These are phyloP conservation scores for Notodonta ziczac DNA, from an alignment of 2,888 invertebrate species.

Conservation along the genomic window DNA sequence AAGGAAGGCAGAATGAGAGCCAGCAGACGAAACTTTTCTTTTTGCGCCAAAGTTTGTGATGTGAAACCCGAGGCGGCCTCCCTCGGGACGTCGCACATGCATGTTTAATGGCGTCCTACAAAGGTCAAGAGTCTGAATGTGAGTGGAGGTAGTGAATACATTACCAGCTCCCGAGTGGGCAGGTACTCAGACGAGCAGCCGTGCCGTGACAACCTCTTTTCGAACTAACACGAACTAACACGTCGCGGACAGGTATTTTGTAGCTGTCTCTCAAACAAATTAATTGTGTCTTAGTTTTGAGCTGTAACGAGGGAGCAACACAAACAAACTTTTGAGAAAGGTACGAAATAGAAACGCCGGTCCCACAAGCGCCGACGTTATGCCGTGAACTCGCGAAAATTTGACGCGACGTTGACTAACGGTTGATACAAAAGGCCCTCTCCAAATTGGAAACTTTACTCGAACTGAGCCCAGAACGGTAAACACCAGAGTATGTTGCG, in stretches of 20 bases:
- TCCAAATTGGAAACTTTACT: slow-evolving; percentile 47
- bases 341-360: slow-evolving; percentile 60
- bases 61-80: slow-evolving; percentile 66
- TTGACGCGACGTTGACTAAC: slow-evolving; percentile 55
- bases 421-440: slow-evolving; percentile 44
- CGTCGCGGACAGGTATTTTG: slow-evolving; percentile 77
- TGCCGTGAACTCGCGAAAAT: slow-evolving; percentile 61
- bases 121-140: slow-evolving; percentile 79
- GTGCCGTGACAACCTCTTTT: slow-evolving; percentile 70
- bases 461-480: slow-evolving; percentile 6
- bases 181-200: slow-evolving; percentile 55
- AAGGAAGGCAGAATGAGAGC: slow-evolving; percentile 69
- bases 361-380: slow-evolving; percentile 51
- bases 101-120: slow-evolving; percentile 81
- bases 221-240: slow-evolving; percentile 67
- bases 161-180: slow-evolving; percentile 69
- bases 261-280: slow-evolving; percentile 81
- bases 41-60: slow-evolving; percentile 75
- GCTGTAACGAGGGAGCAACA: slow-evolving; percentile 70
- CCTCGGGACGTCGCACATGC: slow-evolving; percentile 73
- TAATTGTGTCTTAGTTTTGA: slow-evolving; percentile 80
- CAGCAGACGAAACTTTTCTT: slow-evolving; percentile 74
- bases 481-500: neutral
- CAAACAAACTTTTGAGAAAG: slow-evolving; percentile 73
- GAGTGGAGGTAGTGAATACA: slow-evolving; percentile 75